Conservation (phyloP, 2,113 vertebrate species). For the Tor tambroides region DNA sequence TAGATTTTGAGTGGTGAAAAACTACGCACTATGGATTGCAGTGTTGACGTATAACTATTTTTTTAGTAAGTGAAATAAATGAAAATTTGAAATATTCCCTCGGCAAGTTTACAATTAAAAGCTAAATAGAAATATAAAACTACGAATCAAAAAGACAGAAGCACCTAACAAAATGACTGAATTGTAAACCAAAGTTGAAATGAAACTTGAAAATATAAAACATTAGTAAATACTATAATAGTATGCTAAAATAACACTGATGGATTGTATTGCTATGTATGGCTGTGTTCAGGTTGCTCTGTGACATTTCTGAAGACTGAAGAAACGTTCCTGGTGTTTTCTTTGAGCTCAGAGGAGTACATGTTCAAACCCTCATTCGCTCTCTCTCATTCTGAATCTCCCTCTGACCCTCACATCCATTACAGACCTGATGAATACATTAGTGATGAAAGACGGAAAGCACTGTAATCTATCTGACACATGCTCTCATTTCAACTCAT, state of each 20-base stretch:
- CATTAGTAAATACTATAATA: not conserved
- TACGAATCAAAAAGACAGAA: no score
- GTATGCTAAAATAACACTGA: not conserved
- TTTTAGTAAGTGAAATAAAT: no score
- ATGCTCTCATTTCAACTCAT: not conserved
- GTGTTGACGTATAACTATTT: no score
- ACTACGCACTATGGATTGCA: no score
- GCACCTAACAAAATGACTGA: no score
- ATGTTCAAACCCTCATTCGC: not conserved
- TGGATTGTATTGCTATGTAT: not conserved
- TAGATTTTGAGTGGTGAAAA: no score
- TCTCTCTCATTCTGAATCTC: not conserved
- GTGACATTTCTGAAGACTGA: not conserved
- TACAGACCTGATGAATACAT: not conserved
- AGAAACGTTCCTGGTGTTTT: no score
- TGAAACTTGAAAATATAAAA: not conserved
- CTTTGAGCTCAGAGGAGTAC: not conserved
- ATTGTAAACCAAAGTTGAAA: no score
- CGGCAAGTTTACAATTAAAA: no score
- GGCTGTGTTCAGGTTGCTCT: not conserved
- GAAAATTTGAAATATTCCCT: no score
- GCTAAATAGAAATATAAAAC: no score
- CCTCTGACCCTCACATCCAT: not conserved
- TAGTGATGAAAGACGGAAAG: not conserved
- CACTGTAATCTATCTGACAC: not conserved